Base-by-base conservation (phyloP, 2,797 vertebrate species). In the Eidolon dupreanum region DNA sequence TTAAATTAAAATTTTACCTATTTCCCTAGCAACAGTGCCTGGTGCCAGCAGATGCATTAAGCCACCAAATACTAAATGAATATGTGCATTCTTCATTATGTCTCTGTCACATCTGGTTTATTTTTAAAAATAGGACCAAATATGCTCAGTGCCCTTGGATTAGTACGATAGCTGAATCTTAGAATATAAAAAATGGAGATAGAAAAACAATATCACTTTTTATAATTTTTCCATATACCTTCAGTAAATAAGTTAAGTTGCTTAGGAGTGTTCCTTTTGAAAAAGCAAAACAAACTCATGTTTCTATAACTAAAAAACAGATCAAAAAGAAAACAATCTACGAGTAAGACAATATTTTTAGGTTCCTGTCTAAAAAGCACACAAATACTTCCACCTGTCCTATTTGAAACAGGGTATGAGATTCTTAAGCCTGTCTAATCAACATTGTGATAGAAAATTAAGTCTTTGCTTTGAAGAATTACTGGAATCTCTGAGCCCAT, bases 1-100 rank as follows among this genome's bases (percentile, higher is more conserved):
- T 61, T 94, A 75, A 93, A 92, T 88, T 88, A 85, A 91, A 94
- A 88, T 57, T 83, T 78, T 79, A 95, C 88, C 70, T 92, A 55
- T 96, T 90, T 92, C 53, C 31, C 24, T 92, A 85, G 86, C 75
- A 95, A 79, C 31, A 59, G 31, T 83, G 46, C 10, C 51, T 85
- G 28, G 3, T 90, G 46, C 68, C 82, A 92, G 24, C 57, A 94
- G 59, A 95, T 90, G 15, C 73, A 83, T 96, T 95, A 94, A 83
- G 26, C 8, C 43, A 93, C 16, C 11, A 74, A 85, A 6, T 83
- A 16, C 51, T 65, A 55, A 53, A 81, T 65, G 68, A 20, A 92
- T 89, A 70, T 77, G 31, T 31, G 10, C 6, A 66, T 57, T n/a
- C 41, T 90, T 61, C 65, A 17, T 61, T 36, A 46, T 22, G 77